Percentiles rank a stretch among this genome's conserved stretches.
Conservation (phyloP, 2,797 vertebrate species). For the Acanthis flammea region DNA sequence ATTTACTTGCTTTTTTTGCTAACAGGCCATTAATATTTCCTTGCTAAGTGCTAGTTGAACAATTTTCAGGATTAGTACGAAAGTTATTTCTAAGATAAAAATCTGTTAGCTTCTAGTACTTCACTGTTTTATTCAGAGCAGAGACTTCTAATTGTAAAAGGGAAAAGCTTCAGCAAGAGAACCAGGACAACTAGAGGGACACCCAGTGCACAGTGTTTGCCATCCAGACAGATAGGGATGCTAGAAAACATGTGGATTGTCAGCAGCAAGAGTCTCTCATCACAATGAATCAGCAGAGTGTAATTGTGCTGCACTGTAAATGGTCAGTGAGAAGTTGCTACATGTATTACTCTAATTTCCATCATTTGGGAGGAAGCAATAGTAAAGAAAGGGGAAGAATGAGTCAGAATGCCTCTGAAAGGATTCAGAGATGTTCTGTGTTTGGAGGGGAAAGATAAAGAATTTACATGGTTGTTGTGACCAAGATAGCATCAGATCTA, state of each 20-base stretch:
- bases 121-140: not conserved
- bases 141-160: not conserved
- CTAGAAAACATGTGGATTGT: not conserved
- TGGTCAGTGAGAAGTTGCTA: not conserved
- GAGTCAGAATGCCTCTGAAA: not conserved
- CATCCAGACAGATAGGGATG: not conserved
- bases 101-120: not conserved
- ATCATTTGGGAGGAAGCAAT: not conserved
- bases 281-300: not conserved
- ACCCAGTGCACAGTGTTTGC: not conserved
- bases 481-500: not conserved
- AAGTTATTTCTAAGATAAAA: not conserved
- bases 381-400: not conserved
- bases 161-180: not conserved
- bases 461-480: not conserved
- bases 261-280: not conserved
- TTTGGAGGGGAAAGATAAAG: not conserved
- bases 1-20: not conserved
- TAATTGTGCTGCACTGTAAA: not conserved
- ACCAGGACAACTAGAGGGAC: not conserved
- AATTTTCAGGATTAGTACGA: not conserved
- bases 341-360: not conserved
- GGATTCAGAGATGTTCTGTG: fast-evolving
- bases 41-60: not conserved
- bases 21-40: not conserved